Evolutionary conservation across 2,113 vertebrate species (phyloP).

Genomic region (Tenrec ecaudatus): DNA sequence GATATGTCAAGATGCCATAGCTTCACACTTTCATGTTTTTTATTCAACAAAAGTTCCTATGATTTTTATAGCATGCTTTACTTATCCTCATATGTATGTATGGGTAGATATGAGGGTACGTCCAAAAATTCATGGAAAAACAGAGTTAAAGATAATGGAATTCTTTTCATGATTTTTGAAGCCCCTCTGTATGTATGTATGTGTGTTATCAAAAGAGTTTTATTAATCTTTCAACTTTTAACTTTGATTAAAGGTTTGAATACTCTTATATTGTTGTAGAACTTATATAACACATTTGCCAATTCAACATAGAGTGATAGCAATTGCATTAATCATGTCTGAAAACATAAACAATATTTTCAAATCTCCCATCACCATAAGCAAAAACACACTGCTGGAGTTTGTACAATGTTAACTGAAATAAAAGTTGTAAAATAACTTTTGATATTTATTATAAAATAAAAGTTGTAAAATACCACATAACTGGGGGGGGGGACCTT

Average conservation of each 20-base stretch:
- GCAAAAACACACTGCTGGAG: neutral
- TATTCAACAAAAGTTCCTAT: too few relatives aligned
- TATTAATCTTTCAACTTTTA: neutral
- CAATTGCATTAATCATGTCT: neutral
- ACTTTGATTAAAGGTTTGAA: neutral
- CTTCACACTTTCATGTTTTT: too few relatives aligned
- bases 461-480: neutral
- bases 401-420: neutral
- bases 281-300: neutral
- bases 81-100: too few relatives aligned
- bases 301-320: neutral
- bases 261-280: neutral
- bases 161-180: too few relatives aligned
- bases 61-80: too few relatives aligned
- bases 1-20: too few relatives aligned
- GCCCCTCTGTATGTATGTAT: too few relatives aligned
- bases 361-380: neutral
- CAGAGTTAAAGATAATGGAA: too few relatives aligned
- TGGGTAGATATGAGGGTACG: too few relatives aligned
- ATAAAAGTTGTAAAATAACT: neutral
- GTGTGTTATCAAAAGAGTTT: neutral
- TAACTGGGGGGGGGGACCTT: too few relatives aligned
- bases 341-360: neutral
- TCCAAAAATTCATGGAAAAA: too few relatives aligned
- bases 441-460: neutral